Base-by-base conservation (phyloP, 2,888 invertebrate genomes). In the Leptothorax acervorum region DNA sequence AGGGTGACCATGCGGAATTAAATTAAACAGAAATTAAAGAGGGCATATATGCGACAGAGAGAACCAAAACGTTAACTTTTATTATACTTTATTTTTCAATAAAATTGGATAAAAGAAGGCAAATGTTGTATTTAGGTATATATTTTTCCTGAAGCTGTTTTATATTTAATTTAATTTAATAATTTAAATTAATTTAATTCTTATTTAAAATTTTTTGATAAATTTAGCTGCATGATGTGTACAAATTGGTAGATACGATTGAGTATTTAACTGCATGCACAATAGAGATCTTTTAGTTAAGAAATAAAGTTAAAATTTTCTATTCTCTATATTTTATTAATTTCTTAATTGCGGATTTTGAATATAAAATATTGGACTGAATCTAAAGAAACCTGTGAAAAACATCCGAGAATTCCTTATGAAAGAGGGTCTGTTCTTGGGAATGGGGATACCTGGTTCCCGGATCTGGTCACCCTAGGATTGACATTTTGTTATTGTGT, bases 1-100 rank as follows among this genome's bases (percentile, higher is more conserved):
- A 79, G 79, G 18, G 35, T 79, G 79, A 79, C 48, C 79, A 39
- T 70, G 2, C 53, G n/a, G 3, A 79, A 42, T 15, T 63, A 75
- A 9, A 3, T 31, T 48, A 35, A 23, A 62, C 11, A 35, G 6
- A 35, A 74, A 35, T 60, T 42, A 31, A 8, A n/a, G 5, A 55
- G 15, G 4, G 11, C 23, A 3, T 35, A 35, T 8, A 23, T 23
- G 5, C 5, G 4, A 42, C 3, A 6, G 1, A 11, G 8, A 18
- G 9, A 68, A 39, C 2, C 39, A 23, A 71, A 3, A 2, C 31
- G 11, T 73, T 57, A 28, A 28, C 6, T 42, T 18, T 60, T n/a
- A 53, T 53, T 42, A 9, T 15, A 53, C 15, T 55, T 35, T 35
- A 1, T 2, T 48, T 57, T 60, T 74, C 6, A 73, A 73, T 57